These are phyloP conservation scores for Liparis tanakae DNA, from an alignment of 2,797 vertebrate species.

Conservation along the genomic window DNA sequence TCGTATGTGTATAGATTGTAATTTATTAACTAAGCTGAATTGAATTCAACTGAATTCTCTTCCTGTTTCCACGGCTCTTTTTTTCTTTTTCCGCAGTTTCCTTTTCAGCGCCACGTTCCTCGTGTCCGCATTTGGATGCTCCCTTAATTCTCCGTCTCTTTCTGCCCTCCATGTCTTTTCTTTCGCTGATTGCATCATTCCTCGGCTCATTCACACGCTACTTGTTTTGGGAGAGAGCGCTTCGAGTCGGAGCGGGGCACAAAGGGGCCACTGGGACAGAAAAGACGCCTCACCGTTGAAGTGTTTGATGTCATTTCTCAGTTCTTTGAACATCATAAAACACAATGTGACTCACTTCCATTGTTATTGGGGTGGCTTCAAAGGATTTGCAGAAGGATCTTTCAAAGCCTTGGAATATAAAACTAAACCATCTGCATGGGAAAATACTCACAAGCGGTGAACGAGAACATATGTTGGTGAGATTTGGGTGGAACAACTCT, in stretches of 20 bases:
- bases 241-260: constrained; percentile 30
- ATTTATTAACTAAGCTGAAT: too few species aligned
- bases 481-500: not conserved
- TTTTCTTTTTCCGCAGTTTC: not conserved
- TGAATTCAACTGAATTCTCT: not conserved
- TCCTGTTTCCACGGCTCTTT: constrained; percentile 1
- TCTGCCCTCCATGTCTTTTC: not conserved
- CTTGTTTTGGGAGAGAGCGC: constrained; percentile 17
- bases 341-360: constrained; percentile 22
- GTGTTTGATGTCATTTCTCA: constrained; percentile 26
- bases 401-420: constrained; percentile 20
- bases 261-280: constrained; percentile 14
- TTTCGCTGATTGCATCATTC: not conserved
- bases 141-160: not conserved
- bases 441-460: not conserved
- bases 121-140: not conserved
- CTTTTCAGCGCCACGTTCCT: constrained; percentile 6
- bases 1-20: too few species aligned
- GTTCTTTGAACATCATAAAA: constrained; percentile 29
- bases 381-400: constrained; percentile 10
- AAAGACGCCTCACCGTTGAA: constrained; percentile 17
- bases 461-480: not conserved
- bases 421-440: not conserved
- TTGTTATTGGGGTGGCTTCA: not conserved
- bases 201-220: constrained; percentile 9